Conservation (phyloP, 2,113 vertebrate species). For the Dunckerocampus dactyliophorus region DNA sequence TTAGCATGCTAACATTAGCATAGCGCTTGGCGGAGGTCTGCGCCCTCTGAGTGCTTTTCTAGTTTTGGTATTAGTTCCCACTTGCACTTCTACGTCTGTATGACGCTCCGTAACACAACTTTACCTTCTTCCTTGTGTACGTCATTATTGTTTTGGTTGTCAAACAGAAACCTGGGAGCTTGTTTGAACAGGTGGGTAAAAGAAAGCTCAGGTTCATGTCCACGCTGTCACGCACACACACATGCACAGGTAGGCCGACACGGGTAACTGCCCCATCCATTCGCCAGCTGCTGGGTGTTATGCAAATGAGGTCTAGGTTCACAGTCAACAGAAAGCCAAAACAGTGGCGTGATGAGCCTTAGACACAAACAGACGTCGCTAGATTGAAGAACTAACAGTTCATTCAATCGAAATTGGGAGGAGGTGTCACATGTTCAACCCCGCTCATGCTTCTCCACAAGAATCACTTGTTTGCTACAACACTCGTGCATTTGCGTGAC, state of each 20-base stretch:
- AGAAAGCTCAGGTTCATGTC: slow-evolving; percentile 9
- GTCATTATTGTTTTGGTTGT: slow-evolving; percentile 28
- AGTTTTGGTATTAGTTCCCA: no score
- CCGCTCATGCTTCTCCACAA: no score
- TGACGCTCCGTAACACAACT: no score
- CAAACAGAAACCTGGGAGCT: slow-evolving; percentile 26
- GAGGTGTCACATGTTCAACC: no score
- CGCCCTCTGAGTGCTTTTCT: no score
- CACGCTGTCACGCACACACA: slow-evolving; percentile 6
- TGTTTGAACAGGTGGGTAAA: slow-evolving; percentile 59
- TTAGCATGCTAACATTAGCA: no score
- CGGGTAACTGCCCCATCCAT: slow-evolving; percentile 58
- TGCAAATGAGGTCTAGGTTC: slow-evolving; percentile 68
- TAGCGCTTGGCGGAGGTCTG: no score
- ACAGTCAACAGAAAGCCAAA: slow-evolving; percentile 65
- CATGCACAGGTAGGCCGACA: slow-evolving; percentile 32
- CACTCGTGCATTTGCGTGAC: no score
- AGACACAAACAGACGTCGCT: not conserved
- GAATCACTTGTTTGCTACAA: no score
- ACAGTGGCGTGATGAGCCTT: slow-evolving; percentile 23
- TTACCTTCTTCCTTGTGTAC: no score
- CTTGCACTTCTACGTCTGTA: no score
- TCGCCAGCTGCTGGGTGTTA: slow-evolving; percentile 65
- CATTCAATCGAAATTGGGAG: no score
- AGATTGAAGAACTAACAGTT: not conserved